Percentiles rank a stretch among this genome's conserved stretches.
These are phyloP conservation scores for Hyles euphorbiae DNA, from an alignment of 1,140 invertebrate species.

Conservation along the genomic window DNA sequence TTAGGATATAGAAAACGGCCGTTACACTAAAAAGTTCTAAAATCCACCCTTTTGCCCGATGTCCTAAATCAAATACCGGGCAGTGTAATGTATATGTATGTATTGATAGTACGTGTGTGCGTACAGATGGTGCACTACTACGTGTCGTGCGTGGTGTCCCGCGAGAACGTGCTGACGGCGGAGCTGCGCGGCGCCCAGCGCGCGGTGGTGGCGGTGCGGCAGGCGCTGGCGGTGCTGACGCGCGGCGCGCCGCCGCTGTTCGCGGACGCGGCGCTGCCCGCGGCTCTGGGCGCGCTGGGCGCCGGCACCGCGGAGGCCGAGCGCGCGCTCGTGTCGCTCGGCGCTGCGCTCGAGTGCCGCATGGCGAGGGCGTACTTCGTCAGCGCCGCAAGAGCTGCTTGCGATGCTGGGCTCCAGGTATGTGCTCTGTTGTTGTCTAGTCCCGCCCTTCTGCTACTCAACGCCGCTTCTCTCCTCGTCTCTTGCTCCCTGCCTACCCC, in stretches of 20 bases:
- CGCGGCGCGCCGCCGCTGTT: slow-evolving; percentile 80
- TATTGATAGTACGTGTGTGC: no score
- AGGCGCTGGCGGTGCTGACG: slow-evolving; percentile 78
- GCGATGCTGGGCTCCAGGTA: slow-evolving; percentile 88
- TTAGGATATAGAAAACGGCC: no score
- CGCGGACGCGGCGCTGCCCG: slow-evolving; percentile 78
- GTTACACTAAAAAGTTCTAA: no score
- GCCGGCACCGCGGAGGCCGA: slow-evolving; percentile 84
- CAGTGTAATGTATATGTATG: no score
- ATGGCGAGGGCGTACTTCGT: slow-evolving; percentile 87
- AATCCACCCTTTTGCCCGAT: neutral
- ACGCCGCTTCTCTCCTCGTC: no score
- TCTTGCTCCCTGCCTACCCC: no score
- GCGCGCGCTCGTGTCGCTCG: slow-evolving; percentile 74
- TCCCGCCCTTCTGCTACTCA: no score
- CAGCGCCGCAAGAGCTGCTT: slow-evolving; percentile 84
- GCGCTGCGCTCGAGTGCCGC: slow-evolving; percentile 87
- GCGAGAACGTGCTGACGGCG: slow-evolving; percentile 87
- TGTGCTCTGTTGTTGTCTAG: no score
- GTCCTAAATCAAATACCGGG: neutral
- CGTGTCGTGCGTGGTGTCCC: slow-evolving; percentile 85
- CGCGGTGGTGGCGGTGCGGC: slow-evolving; percentile 82
- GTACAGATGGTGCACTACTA: slow-evolving; percentile 85
- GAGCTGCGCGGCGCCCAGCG: slow-evolving; percentile 84
- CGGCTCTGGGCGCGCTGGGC: slow-evolving; percentile 82